These are phyloP conservation scores for Macheiramphus alcinus DNA, from an alignment of 2,113 vertebrate species.

Conservation along the genomic window DNA sequence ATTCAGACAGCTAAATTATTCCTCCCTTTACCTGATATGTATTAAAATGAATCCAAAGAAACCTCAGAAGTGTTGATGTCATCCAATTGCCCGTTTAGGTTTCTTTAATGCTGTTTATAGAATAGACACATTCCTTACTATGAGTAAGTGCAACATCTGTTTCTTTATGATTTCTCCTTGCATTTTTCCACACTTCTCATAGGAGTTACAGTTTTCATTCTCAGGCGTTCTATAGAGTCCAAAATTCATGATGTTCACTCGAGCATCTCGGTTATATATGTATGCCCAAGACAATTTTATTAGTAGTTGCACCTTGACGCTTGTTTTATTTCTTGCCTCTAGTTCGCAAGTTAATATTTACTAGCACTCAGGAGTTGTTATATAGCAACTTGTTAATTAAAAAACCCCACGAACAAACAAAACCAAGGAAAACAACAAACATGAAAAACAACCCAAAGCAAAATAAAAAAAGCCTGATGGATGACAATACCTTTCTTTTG, in stretches of 20 bases:
- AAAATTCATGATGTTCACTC: not conserved
- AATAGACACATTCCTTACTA: not conserved
- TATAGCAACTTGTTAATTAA: not conserved
- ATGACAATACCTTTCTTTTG: not conserved
- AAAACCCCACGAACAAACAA: not conserved
- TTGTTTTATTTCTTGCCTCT: not conserved
- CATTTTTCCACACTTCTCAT: not conserved
- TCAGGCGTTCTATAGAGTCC: not conserved
- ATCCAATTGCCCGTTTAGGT: not conserved
- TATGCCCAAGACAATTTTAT: not conserved
- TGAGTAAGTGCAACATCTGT: not conserved
- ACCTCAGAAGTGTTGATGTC: not conserved
- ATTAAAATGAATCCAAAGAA: not conserved
- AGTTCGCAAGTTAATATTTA: not conserved
- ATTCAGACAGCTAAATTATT: constrained; percentile 51
- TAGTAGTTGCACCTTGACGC: not conserved
- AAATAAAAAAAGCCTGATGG: not conserved
- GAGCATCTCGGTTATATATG: not conserved
- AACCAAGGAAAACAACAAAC: not conserved
- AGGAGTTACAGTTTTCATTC: not conserved
- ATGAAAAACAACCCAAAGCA: not conserved
- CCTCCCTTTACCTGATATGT: constrained; percentile 54
- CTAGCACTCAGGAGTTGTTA: not conserved
- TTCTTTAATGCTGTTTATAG: not conserved
- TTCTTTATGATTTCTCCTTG: not conserved